phyloP scores from a whole-genome alignment of 2,888 invertebrate genomes.

The Germaria angustata region DNA sequence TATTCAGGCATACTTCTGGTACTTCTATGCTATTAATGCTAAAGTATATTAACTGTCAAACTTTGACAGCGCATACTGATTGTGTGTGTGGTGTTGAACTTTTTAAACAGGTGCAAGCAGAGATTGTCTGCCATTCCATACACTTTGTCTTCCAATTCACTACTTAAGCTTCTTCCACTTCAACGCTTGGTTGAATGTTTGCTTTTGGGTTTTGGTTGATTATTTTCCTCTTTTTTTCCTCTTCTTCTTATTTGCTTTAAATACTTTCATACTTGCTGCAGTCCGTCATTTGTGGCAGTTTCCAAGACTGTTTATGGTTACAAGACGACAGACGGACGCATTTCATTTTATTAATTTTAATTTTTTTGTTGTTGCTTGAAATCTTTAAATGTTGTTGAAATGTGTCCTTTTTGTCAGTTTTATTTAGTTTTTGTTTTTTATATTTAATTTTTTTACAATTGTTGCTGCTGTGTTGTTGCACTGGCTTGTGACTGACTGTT shows the following conservation, averaged over 20 bases:
- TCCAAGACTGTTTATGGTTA: constrained; percentile 60
- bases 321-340: constrained; percentile 30
- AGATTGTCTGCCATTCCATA: constrained; percentile 58
- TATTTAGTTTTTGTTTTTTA: constrained; percentile 43
- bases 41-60: constrained; percentile 72
- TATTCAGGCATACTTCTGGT: constrained; percentile 10
- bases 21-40: constrained; percentile 69
- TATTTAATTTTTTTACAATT: background rate
- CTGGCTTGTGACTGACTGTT: constrained; percentile 13
- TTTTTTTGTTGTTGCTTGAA: constrained; percentile 31
- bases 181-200: constrained; percentile 27
- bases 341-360: too few species aligned
- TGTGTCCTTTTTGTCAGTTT: constrained; percentile 61
- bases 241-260: constrained; percentile 7
- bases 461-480: too few species aligned
- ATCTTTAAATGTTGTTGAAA: constrained; percentile 54
- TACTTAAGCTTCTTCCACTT: constrained; percentile 23
- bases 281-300: constrained; percentile 66
- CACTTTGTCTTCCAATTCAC: constrained; percentile 38
- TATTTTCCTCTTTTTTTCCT: background rate
- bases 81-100: constrained; percentile 69
- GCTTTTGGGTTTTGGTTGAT: constrained; percentile 12
- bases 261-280: constrained; percentile 45
- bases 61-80: constrained; percentile 72
- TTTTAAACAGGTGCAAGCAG: constrained; percentile 70